Base-by-base conservation (phyloP, 1,140 invertebrate species). In the Drosophila lacertosa region DNA sequence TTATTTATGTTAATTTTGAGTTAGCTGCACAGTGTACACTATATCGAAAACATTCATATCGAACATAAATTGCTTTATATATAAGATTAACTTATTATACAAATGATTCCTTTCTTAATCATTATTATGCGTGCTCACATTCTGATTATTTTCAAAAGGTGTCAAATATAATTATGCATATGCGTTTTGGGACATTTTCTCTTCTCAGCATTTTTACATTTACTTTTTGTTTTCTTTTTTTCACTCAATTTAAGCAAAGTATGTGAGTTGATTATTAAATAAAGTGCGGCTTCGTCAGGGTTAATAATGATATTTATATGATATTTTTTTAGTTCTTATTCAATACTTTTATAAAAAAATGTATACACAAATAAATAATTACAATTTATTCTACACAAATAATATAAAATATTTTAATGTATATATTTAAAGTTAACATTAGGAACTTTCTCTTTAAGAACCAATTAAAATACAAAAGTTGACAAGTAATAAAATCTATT, bases 1-100 rank as follows among this genome's bases (percentile, higher is more conserved):
- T 57, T 81, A 86, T 86, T 86, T 88, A 86, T 86, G 81, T 60
- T 86, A 86, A 84, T 80, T 73, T 54, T 9, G 35, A 13, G 9
- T 5, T 15, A 37, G 40, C 29, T 35, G 26, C 40, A 32, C 58
- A 48, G n/a, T 57, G 51, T 48, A 37, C 42, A 62, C 40, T 39
- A 69, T 55, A 69, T 65, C 45, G 58, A 44, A 77, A 72, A 26
- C 51, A 33, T 72, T 55, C 60, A 66, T 40, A 77, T 73, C 53
- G 58, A 70, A 60, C 5, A 35, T 0, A 11, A 22, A 45, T 45
- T 3, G 13, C 42, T 22, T 20, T 16, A 55, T 37, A 62, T 47
- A 45, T 57, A 47, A 44, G 42, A 16, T n/a, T n/a, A n/a, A n/a
- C n/a, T n/a, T n/a, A n/a, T n/a, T n/a, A n/a, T n/a, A n/a, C n/a